Percentiles rank a stretch among this genome's conserved stretches.
phyloP scores from a whole-genome alignment of 1,140 invertebrate genomes.

The Dysdera silvatica region DNA sequence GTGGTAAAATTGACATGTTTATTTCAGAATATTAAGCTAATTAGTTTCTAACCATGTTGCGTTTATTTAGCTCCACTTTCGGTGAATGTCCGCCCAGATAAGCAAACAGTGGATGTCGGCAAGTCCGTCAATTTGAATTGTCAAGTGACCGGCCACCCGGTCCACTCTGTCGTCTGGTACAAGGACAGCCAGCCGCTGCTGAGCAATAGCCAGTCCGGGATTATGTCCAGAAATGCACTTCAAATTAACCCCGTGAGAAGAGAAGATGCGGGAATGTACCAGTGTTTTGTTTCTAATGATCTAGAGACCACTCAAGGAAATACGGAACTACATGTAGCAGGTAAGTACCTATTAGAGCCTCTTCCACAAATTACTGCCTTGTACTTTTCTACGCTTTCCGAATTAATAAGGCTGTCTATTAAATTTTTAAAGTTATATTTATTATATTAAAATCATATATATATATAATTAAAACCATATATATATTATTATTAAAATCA shows the following conservation, averaged over 20 bases:
- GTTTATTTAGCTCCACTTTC: conserved; percentile 40
- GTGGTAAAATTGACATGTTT: no score
- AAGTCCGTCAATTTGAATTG: conserved; percentile 73
- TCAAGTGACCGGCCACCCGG: conserved; percentile 66
- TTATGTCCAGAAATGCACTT: conserved; percentile 47
- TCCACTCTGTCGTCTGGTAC: conserved; percentile 65
- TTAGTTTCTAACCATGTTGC: no score
- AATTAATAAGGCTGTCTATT: no score
- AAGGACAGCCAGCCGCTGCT: conserved; percentile 51
- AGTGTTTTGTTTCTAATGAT: conserved; percentile 45
- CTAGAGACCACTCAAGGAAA: conserved; percentile 41
- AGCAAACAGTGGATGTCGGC: conserved; percentile 74
- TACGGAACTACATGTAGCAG: conserved; percentile 44
- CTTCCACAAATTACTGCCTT: no score
- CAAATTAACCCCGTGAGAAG: conserved; percentile 39
- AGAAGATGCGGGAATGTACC: conserved; percentile 47
- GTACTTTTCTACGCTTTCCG: no score
- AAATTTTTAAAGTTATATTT: no score
- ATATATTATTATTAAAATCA: no score
- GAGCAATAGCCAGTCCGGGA: conserved; percentile 9
- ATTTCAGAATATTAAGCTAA: no score
- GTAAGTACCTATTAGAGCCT: no score
- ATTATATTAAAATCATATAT: no score
- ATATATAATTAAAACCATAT: no score
- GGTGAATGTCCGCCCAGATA: conserved; percentile 40